Evolutionary conservation across 2,797 vertebrate species (phyloP).

Genomic region (Coranthus polyacanthus): DNA sequence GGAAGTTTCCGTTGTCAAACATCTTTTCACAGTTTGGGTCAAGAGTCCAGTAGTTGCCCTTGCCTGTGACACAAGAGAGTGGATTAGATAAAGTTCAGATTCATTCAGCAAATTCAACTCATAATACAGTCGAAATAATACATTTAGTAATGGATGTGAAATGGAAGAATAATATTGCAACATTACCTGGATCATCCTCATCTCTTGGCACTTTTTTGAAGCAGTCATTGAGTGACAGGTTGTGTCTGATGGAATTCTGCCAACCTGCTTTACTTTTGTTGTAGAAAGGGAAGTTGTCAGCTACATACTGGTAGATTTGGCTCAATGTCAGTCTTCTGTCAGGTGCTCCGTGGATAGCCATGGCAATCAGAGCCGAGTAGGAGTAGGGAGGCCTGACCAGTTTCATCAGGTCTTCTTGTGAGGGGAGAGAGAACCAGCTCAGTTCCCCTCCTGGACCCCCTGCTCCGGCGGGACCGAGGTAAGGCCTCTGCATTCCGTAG

Average conservation of each 20-base stretch:
- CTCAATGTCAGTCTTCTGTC: constrained; percentile 95
- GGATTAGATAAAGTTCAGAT: constrained; percentile 1
- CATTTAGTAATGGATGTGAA: background rate
- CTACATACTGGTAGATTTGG: constrained; percentile 99
- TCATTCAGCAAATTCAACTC: background rate
- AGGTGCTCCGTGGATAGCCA: constrained; percentile 97
- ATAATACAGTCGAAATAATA: background rate
- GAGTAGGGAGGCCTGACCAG: constrained; percentile 97
- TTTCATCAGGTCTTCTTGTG: constrained; percentile 99
- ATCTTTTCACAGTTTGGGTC: constrained; percentile 99
- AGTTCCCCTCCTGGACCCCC: constrained; percentile 88
- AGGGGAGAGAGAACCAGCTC: constrained; percentile 96
- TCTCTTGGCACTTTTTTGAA: constrained; percentile 98
- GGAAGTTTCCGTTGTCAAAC: constrained; percentile 99
- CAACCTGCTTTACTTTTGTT: constrained; percentile 99
- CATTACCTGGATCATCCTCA: constrained; percentile 96
- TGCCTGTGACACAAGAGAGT: constrained; percentile 84
- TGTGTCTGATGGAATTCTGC: constrained; percentile 99
- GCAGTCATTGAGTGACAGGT: constrained; percentile 97
- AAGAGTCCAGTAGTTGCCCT: constrained; percentile 99
- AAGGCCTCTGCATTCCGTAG: constrained; percentile 94
- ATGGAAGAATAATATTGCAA: background rate
- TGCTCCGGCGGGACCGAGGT: constrained; percentile 87
- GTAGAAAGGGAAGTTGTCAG: constrained; percentile 98
- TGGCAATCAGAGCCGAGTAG: constrained; percentile 98